These are phyloP conservation scores for Rhabdophis nuchalis DNA, from an alignment of 2,797 vertebrate genomes.

Conservation along the genomic window DNA sequence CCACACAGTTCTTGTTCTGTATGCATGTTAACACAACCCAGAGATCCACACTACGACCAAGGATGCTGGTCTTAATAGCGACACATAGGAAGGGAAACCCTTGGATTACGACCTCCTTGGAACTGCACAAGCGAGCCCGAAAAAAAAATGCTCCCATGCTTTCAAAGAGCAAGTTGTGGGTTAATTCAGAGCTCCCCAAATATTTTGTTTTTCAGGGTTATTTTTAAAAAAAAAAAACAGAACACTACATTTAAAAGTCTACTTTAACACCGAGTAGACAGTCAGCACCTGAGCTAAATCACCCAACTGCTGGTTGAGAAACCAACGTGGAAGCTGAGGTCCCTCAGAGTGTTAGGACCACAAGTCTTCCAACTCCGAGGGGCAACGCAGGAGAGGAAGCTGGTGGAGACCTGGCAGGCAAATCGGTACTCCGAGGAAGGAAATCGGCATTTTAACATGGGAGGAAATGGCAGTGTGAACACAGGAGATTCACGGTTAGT, in stretches of 20 bases:
- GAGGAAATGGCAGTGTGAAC: not conserved
- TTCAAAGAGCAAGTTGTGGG: not conserved
- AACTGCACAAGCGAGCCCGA: not conserved
- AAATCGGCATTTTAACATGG: too few species aligned
- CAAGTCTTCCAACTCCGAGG: not conserved
- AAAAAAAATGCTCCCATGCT: not conserved
- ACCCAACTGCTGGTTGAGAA: conserved; percentile 16
- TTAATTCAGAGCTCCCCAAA: not conserved
- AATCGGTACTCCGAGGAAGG: not conserved
- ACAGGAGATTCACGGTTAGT: conserved; percentile 1
- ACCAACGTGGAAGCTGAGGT: not conserved
- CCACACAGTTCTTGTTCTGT: conserved; percentile 14
- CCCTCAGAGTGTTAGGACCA: not conserved
- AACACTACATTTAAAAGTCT: not conserved
- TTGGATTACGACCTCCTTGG: conserved; percentile 15
- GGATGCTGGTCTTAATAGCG: conserved; percentile 47
- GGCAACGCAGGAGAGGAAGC: not conserved
- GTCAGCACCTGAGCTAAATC: not conserved
- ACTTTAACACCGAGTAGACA: not conserved
- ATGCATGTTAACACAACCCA: not conserved
- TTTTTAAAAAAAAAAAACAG: not conserved
- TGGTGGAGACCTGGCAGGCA: conserved; percentile 3
- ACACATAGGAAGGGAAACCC: conserved; percentile 38
- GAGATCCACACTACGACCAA: conserved; percentile 46
- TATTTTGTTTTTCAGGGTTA: not conserved